Conservation (phyloP, 2,797 vertebrate genomes). For the Gorsachius magnificus region DNA sequence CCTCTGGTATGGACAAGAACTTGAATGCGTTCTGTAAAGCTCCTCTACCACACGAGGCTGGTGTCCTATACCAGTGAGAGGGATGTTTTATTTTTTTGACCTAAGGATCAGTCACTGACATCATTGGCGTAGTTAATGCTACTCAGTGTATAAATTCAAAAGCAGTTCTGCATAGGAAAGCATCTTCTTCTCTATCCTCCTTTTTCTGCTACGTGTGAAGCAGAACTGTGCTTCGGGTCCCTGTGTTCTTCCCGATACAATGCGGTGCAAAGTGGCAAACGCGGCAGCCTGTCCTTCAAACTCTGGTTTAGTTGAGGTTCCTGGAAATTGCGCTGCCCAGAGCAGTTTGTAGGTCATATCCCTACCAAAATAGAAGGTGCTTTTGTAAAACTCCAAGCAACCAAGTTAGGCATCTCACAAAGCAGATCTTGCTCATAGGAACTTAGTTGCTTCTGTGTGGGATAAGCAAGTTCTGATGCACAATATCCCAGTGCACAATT, state of each 20-base stretch:
- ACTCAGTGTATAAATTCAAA: neutral
- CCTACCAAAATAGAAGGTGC: neutral
- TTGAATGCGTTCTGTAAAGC: neutral
- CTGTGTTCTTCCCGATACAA: neutral
- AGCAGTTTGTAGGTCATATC: neutral
- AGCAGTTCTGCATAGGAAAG: neutral
- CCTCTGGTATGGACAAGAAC: neutral
- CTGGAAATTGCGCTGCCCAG: neutral
- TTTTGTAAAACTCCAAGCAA: neutral
- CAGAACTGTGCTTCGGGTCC: neutral
- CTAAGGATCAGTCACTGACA: neutral
- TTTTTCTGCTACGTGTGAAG: neutral
- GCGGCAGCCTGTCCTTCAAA: neutral
- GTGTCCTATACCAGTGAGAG: neutral
- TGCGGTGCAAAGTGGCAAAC: rapidly evolving
- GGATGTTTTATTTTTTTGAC: neutral
- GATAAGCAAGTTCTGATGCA: neutral
- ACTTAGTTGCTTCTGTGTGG: neutral
- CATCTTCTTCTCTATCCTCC: neutral
- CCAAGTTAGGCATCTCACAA: neutral
- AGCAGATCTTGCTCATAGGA: neutral
- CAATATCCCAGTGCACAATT: neutral
- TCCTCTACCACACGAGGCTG: neutral
- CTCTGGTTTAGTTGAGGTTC: neutral
- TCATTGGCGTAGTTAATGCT: neutral